Percentiles rank a stretch among this genome's conserved stretches.
These are phyloP conservation scores for Parazoanthus swiftii DNA, from an alignment of 92 coral and sea anemone species.

Conservation along the genomic window DNA sequence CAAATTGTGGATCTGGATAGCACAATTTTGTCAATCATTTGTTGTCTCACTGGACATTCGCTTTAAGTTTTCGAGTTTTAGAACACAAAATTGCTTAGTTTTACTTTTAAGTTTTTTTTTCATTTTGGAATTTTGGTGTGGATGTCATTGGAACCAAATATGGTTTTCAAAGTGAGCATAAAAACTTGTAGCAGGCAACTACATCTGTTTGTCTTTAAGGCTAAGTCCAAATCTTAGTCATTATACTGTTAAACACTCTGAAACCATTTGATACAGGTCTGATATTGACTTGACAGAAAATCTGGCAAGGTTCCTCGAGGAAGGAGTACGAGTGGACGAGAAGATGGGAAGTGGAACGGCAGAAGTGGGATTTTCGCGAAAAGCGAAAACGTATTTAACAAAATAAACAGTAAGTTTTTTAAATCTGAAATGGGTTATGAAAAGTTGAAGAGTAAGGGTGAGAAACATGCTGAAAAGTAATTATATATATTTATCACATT, in stretches of 20 bases:
- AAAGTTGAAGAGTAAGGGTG: no score
- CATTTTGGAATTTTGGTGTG: not conserved
- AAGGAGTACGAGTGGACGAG: no score
- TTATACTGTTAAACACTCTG: not conserved
- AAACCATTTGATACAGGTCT: not conserved
- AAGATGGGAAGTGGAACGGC: no score
- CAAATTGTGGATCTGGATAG: no score
- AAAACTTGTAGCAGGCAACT: not conserved
- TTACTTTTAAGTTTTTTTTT: not conserved
- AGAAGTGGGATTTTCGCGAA: no score
- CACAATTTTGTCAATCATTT: no score
- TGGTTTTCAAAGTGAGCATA: slow-evolving; percentile 8
- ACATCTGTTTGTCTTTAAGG: slow-evolving; percentile 19
- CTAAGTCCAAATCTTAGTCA: not conserved
- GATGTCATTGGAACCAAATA: not conserved
- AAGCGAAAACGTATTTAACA: not conserved
- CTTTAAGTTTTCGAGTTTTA: not conserved
- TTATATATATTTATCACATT: slow-evolving; percentile 6
- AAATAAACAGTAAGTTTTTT: not conserved
- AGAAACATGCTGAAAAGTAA: slow-evolving; percentile 13
- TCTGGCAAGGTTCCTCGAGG: no score
- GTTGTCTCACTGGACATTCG: not conserved
- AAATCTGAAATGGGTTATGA: not conserved
- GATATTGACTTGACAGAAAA: not conserved
- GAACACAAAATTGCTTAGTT: not conserved